Percentiles rank a stretch among this genome's conserved stretches.
These are phyloP conservation scores for Chionis minor DNA, from an alignment of 2,113 vertebrate species.

Conservation along the genomic window DNA sequence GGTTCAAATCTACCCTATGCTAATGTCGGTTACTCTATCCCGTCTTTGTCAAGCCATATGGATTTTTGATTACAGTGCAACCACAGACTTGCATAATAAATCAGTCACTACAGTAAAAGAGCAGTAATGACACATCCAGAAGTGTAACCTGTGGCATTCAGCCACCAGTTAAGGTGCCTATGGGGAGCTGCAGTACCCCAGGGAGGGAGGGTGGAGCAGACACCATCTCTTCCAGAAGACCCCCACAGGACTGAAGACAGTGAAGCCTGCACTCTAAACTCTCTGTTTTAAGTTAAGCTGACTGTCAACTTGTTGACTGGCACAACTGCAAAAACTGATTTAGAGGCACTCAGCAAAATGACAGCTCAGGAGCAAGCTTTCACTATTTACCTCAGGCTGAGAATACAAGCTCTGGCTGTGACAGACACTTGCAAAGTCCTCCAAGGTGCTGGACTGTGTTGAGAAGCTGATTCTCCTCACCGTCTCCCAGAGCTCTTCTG, in stretches of 20 bases:
- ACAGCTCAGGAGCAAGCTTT: not conserved
- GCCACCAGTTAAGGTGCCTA: not conserved
- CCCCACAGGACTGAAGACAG: not conserved
- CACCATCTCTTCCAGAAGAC: not conserved
- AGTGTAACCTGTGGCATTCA: not conserved
- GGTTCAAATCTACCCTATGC: not conserved
- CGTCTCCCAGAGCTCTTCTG: not conserved
- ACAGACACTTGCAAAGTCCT: not conserved
- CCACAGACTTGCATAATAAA: not conserved
- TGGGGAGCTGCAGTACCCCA: not conserved
- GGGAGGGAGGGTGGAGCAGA: not conserved
- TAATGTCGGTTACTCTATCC: not conserved
- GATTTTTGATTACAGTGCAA: constrained; percentile 9
- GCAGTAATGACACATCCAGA: not conserved
- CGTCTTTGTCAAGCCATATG: not conserved
- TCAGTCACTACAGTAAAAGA: not conserved
- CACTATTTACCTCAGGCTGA: not conserved
- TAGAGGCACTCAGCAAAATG: not conserved
- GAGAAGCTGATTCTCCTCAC: not conserved
- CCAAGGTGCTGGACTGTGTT: not conserved
- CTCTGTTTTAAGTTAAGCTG: not conserved
- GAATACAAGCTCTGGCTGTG: not conserved
- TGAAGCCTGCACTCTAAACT: not conserved
- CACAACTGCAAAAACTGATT: not conserved
- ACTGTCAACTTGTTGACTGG: not conserved